Base-by-base conservation (phyloP, 2,113 vertebrate genomes). In the Kryptolebias marmoratus region DNA sequence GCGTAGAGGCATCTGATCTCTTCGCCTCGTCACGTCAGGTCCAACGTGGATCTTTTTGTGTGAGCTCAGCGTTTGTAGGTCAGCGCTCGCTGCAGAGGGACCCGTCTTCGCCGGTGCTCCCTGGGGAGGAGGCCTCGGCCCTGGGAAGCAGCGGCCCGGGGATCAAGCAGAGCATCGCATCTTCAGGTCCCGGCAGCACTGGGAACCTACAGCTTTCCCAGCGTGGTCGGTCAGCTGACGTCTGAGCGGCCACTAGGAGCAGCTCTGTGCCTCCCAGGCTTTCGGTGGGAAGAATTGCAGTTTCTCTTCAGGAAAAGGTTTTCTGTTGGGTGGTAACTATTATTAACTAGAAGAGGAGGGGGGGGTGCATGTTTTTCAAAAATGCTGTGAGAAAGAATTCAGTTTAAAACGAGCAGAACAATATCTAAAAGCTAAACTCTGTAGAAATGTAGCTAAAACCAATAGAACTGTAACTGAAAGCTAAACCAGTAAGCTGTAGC, bases 121-220 rank as follows among this genome's bases (percentile, higher is more conserved):
- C 89, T n/a, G 1, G 86, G 87, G 92, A 87, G 61, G 11, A 64
- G 81, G 63, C 87, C 83, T 84, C 50, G 91, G 90, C 88, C 91
- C 92, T 94, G 93, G 92, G 92, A 94, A 93, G 88, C 86, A 64
- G 71, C 71, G 85, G 76, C 66, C 22, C 76, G n/a, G 67, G 60
- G 87, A 90, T 91, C 87, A 89, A 60, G 72, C 70, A 55, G 87
- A 86, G 63, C 78, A 76, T 82, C 0, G 61, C 69, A 65, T 80
- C 78, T 83, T 71, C 39, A 65, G 83, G 75, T 76, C 36, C 27
- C 64, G 44, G 63, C 68, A 57, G 62, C 76, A 76, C 83, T 82
- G 84, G 80, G 85, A 91, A 85, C 80, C 75, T 81, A 63, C 68
- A 71, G 54, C 58, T 86, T 88, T 91, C 83, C 81, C 88, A 87